phyloP scores from a whole-genome alignment of 2,113 vertebrate species.

The Onychorhynchus coronatus region DNA sequence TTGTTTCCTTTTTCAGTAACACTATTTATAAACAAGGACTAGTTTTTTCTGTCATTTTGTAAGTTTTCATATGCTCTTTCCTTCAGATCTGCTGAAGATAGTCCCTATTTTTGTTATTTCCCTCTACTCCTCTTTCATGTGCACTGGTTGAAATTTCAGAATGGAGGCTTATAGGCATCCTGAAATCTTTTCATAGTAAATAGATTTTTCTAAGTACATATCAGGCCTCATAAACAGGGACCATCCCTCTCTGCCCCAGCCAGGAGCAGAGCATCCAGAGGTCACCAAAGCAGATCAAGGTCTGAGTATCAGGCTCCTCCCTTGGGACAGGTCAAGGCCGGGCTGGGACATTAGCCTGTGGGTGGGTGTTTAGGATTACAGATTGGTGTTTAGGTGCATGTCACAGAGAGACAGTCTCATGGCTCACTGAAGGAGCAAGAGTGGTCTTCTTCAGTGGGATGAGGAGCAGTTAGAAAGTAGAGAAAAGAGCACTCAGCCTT shows the following conservation, averaged over 20 bases:
- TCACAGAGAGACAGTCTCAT: neutral
- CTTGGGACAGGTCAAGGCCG: neutral
- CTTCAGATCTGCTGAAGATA: neutral
- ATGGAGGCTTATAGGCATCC: neutral
- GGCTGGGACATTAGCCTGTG: rapidly evolving
- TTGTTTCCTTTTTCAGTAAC: neutral
- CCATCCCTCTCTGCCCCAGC: rapidly evolving
- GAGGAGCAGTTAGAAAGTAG: neutral
- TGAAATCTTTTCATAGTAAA: neutral
- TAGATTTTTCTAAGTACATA: neutral
- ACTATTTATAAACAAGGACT: neutral
- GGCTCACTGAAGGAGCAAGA: neutral
- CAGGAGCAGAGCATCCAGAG: neutral
- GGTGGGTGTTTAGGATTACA: no score
- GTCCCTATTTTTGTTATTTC: neutral
- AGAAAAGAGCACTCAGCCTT: neutral
- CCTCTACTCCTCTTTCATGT: neutral
- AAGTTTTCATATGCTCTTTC: neutral
- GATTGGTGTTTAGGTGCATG: no score
- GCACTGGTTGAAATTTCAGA: neutral
- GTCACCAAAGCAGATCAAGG: neutral
- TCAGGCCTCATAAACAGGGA: neutral
- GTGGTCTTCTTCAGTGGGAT: neutral
- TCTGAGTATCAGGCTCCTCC: rapidly evolving
- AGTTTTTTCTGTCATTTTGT: neutral